Base-by-base conservation (phyloP, 2,888 invertebrate genomes). In the Spodoptera picta region DNA sequence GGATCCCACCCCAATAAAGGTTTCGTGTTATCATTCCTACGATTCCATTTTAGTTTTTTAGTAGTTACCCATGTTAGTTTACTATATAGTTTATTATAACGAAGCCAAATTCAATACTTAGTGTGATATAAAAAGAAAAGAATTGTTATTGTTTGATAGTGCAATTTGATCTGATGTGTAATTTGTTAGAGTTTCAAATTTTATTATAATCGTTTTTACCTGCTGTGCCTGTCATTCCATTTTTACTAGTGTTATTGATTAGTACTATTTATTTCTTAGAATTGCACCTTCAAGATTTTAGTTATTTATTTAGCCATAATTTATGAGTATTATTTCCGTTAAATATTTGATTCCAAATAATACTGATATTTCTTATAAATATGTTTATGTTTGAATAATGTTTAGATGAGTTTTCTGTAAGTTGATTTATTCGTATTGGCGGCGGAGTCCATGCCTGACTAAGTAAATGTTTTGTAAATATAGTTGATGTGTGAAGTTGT, bases 81-180 rank as follows among this genome's bases (percentile, higher is more conserved):
- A 83, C 77, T 86, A 78, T 78, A 72, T 81, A 83, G 81, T 79
- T 73, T 85, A 79, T 19, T 82, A 83, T 80, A 83, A 81, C 75
- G 80, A 90, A 90, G 92, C 93, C 93, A 93, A 93, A 93, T 90
- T 91, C 79, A 82, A 80, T 83, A 85, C 81, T 81, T 81, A 87
- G 86, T 92, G 93, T 93, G 92, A 92, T 92, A 89, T 82, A 69
- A 73, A 64, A 82, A 86, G 82, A 82, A 89, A 89, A 90, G 87
- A 90, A 81, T 81, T 84, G 60, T 74, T 69, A 68, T 73, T 77
- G 72, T 82, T 83, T 83, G 65, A 77, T 84, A 88, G 89, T 87
- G 86, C 84, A 89, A 88, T 87, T 87, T 87, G 89, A 90, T 90
- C 89, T 91, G 93, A 93, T 88, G 82, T 89, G 83, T 85, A 83